Evolutionary conservation across 2,888 invertebrate genomes (phyloP).

Genomic region (Chromoteleia sp.): DNA sequence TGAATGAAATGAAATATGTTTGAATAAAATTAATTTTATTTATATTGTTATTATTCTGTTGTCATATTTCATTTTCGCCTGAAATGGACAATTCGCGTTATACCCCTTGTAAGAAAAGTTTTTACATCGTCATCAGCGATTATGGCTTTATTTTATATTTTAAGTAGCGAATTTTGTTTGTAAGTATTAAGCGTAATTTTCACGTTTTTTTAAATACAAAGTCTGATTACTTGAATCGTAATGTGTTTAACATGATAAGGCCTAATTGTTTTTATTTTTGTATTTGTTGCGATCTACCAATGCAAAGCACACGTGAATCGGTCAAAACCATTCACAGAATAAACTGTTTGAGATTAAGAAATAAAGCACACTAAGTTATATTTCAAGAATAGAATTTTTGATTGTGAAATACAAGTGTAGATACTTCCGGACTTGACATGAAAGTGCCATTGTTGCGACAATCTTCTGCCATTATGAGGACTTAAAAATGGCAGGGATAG

Average conservation of each 20-base stretch:
- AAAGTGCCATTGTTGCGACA: slow-evolving; percentile 80
- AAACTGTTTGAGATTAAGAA: not conserved
- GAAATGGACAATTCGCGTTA: not conserved
- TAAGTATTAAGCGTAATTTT: slow-evolving; percentile 40
- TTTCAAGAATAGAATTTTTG: slow-evolving; percentile 19
- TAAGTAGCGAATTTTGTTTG: slow-evolving; percentile 40
- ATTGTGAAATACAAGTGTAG: slow-evolving; percentile 22
- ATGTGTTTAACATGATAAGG: slow-evolving; percentile 28
- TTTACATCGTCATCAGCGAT: slow-evolving; percentile 5
- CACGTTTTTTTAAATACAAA: slow-evolving; percentile 22
- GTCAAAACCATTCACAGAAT: not conserved
- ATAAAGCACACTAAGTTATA: slow-evolving; percentile 26
- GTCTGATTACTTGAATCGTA: slow-evolving; percentile 37
- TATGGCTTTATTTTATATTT: slow-evolving; percentile 21
- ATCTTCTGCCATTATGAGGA: slow-evolving; percentile 72
- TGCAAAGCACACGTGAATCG: slow-evolving; percentile 14
- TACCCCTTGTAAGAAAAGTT: not conserved
- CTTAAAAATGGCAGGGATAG: slow-evolving; percentile 9
- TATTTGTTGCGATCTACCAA: slow-evolving; percentile 13
- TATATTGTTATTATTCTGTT: no score
- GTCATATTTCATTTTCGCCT: not conserved
- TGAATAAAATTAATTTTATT: no score
- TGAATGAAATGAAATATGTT: not conserved
- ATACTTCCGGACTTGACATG: slow-evolving; percentile 53
- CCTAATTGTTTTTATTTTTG: slow-evolving; percentile 55